Percentiles rank a stretch among this genome's conserved stretches.
phyloP scores from a whole-genome alignment of 2,888 invertebrate species.

The Drosophila prolongata region DNA sequence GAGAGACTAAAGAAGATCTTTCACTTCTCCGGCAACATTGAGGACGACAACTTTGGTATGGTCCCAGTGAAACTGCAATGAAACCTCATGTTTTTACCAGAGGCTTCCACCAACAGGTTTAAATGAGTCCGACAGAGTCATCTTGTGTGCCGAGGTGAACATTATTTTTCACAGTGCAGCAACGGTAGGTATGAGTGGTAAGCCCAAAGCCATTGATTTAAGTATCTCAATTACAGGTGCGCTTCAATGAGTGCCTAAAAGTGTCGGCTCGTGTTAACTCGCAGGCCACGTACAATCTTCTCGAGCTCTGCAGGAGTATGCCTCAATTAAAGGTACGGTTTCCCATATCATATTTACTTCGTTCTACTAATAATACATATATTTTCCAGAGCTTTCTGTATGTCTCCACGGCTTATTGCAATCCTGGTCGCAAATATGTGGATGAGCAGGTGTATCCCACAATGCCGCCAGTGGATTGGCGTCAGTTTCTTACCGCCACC shows the following conservation, averaged over 20 bases:
- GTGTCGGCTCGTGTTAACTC: conserved; percentile 95
- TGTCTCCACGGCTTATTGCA: conserved; percentile 98
- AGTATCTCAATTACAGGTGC: conserved; percentile 84
- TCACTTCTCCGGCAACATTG: conserved; percentile 91
- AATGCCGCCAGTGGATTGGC: conserved; percentile 86
- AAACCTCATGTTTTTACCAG: conserved; percentile 9
- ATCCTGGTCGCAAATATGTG: conserved; percentile 92
- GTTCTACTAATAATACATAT: accelerated
- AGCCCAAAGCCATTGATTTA: not conserved
- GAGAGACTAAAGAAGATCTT: conserved; percentile 88
- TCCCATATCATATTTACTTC: accelerated
- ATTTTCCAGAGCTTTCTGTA: conserved; percentile 90
- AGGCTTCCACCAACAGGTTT: conserved; percentile 85
- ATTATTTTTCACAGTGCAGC: conserved; percentile 98
- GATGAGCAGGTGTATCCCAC: conserved; percentile 93
- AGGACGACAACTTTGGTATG: conserved; percentile 79
- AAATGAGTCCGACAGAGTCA: conserved; percentile 87
- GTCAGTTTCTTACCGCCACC: conserved; percentile 87
- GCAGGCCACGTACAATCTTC: conserved; percentile 92
- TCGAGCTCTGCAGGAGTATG: conserved; percentile 93
- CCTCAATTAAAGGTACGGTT: conserved; percentile 88
- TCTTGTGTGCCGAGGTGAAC: conserved; percentile 89
- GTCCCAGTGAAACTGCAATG: conserved; percentile 2
- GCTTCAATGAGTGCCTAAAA: conserved; percentile 96
- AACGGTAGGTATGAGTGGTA: conserved; percentile 86